Conservation (phyloP, 2,888 invertebrate species). For the Chironomus tentans region DNA sequence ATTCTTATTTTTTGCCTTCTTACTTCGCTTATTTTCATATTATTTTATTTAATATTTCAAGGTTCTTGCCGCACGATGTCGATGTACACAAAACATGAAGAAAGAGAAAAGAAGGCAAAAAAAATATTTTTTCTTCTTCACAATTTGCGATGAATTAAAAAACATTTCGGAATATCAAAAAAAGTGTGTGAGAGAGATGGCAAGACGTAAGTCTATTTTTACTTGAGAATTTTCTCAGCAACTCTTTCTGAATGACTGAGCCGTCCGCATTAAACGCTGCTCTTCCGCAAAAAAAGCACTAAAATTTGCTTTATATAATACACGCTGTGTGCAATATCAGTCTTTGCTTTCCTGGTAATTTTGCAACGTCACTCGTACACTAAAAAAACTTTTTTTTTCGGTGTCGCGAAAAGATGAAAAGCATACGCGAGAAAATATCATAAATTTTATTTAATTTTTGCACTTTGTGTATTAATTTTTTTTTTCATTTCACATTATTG, state of each 20-base stretch:
- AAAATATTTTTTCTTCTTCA: too few relatives aligned
- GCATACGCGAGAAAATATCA: not conserved
- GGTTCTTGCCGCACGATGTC: not conserved
- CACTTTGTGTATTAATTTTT: not conserved
- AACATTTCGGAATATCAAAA: not conserved
- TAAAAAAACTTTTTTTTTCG: not conserved
- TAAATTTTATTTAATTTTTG: not conserved
- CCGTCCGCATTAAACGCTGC: not conserved
- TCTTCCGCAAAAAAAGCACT: not conserved
- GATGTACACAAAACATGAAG: not conserved
- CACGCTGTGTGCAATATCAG: not conserved
- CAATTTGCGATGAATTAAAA: not conserved
- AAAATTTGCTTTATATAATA: not conserved
- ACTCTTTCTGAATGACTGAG: not conserved
- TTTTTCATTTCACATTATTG: not conserved
- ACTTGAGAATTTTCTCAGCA: not conserved
- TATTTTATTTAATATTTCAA: not conserved
- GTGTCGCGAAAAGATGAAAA: not conserved
- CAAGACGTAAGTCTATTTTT: constrained; percentile 1
- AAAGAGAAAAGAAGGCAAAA: not conserved
- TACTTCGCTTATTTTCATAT: not conserved
- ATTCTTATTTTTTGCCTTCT: not conserved
- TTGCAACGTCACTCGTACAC: constrained; percentile 8
- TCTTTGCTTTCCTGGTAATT: constrained; percentile 16
- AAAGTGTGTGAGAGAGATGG: not conserved